These are phyloP conservation scores for Acanthoscelides obtectus DNA, from an alignment of 2,888 invertebrate genomes.

Conservation along the genomic window DNA sequence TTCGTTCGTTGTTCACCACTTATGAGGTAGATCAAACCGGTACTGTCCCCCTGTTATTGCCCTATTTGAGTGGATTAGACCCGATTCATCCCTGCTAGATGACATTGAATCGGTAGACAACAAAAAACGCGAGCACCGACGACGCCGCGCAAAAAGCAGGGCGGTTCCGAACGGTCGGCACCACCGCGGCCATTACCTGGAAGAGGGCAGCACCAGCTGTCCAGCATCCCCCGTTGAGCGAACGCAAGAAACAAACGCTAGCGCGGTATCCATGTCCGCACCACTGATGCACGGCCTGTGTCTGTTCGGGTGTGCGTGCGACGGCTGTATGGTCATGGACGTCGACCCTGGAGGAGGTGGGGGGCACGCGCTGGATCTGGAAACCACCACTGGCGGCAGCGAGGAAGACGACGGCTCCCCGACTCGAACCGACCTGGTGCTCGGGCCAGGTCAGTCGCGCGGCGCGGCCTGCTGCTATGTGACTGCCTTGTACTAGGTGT, in stretches of 20 bases:
- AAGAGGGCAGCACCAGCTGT: not conserved
- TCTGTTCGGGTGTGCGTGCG: conserved; percentile 44
- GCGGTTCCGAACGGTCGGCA: not conserved
- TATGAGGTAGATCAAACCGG: too few relatives aligned
- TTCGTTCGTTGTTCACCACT: too few relatives aligned
- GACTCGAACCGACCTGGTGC: conserved; percentile 38
- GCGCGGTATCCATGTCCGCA: not conserved
- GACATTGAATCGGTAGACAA: not conserved
- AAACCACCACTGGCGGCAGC: too few relatives aligned
- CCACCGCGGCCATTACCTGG: not conserved
- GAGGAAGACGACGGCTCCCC: too few relatives aligned
- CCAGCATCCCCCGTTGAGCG: not conserved
- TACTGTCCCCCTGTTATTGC: too few relatives aligned
- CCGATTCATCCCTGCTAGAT: not conserved
- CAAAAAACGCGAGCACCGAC: not conserved
- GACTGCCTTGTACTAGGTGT: not conserved
- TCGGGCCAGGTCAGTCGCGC: conserved; percentile 49
- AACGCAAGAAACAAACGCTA: not conserved
- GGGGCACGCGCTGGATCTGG: too few relatives aligned
- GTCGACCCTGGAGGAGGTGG: conserved; percentile 34
- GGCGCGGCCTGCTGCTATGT: conserved; percentile 30
- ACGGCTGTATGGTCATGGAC: conserved; percentile 42
- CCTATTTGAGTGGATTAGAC: not conserved
- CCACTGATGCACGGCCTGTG: conserved; percentile 32
- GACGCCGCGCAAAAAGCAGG: not conserved